Conservation (phyloP, 1,140 invertebrate species). For the Panagrolaimus sp. region DNA sequence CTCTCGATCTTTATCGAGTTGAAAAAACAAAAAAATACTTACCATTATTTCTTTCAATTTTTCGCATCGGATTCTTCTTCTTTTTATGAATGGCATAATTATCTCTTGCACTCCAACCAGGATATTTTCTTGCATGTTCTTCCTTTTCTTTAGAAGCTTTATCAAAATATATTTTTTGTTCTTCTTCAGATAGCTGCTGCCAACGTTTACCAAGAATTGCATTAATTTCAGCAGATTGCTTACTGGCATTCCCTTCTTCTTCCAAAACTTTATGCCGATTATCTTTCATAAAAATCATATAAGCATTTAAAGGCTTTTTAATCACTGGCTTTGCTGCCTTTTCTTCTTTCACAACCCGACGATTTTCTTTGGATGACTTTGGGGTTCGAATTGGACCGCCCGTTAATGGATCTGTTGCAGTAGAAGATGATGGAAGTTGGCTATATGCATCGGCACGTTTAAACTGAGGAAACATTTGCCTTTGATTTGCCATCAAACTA, state of each 20-base stretch:
- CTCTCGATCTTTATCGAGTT: too few relatives aligned
- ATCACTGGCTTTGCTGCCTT: not conserved
- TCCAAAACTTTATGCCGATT: not conserved
- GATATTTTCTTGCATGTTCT: slow-evolving; percentile 88
- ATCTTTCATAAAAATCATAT: slow-evolving; percentile 11
- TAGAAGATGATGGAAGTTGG: not conserved
- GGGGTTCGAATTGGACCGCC: not conserved
- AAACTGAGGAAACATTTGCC: too few relatives aligned
- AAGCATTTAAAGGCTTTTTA: slow-evolving; percentile 13
- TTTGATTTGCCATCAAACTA: not conserved
- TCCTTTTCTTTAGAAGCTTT: not conserved
- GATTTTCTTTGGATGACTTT: not conserved
- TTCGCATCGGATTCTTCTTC: not conserved
- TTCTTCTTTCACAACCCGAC: not conserved
- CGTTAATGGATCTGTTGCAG: not conserved
- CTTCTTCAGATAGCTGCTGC: not conserved
- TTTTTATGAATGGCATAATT: slow-evolving; percentile 72
- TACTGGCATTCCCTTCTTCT: not conserved
- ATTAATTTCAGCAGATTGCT: slow-evolving; percentile 7
- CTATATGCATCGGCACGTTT: not conserved
- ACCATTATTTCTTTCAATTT: not conserved
- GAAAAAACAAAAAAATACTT: not conserved
- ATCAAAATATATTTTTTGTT: slow-evolving; percentile 5
- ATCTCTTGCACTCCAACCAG: slow-evolving; percentile 95
- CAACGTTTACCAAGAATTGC: not conserved